Evolutionary conservation across 2,797 vertebrate species (phyloP).

Genomic region (Coluber constrictor): DNA sequence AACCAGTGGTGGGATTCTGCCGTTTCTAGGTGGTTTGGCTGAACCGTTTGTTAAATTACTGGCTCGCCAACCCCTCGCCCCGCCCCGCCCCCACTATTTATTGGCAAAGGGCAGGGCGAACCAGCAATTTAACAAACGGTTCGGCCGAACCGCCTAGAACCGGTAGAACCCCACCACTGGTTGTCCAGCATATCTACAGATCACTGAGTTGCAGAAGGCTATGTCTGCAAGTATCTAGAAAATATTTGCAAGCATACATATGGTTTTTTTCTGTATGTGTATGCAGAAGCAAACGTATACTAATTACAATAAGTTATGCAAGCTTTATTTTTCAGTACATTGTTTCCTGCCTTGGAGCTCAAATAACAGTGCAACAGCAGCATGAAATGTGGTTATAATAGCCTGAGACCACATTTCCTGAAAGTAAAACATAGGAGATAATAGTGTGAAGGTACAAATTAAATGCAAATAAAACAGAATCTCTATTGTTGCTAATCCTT

Average conservation of each 20-base stretch:
- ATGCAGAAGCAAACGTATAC: slow-evolving; percentile 65
- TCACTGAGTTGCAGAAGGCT: not conserved
- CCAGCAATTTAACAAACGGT: no score
- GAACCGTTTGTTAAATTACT: no score
- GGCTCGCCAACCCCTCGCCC: no score
- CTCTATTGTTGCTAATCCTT: slow-evolving; percentile 70
- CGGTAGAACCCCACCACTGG: no score
- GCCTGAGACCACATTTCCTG: slow-evolving; percentile 73
- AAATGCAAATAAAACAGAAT: slow-evolving; percentile 79
- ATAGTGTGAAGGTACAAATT: slow-evolving; percentile 78
- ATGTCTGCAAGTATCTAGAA: not conserved
- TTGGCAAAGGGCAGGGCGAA: no score
- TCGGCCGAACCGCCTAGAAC: no score
- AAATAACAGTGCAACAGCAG: slow-evolving; percentile 72
- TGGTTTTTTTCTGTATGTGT: slow-evolving; percentile 51
- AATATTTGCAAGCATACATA: not conserved
- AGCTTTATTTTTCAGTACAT: slow-evolving; percentile 69
- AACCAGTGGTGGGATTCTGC: no score
- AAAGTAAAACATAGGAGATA: slow-evolving; percentile 73
- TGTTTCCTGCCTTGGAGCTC: slow-evolving; percentile 68
- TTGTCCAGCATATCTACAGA: not conserved
- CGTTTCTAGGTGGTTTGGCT: no score
- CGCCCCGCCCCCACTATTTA: no score
- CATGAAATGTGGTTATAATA: slow-evolving; percentile 77
- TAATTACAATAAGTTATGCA: slow-evolving; percentile 78